Evolutionary conservation across 2,797 vertebrate genomes (phyloP), one percentile per base, ranked within the genome.

Genomic region (Columba guinea): DNA sequence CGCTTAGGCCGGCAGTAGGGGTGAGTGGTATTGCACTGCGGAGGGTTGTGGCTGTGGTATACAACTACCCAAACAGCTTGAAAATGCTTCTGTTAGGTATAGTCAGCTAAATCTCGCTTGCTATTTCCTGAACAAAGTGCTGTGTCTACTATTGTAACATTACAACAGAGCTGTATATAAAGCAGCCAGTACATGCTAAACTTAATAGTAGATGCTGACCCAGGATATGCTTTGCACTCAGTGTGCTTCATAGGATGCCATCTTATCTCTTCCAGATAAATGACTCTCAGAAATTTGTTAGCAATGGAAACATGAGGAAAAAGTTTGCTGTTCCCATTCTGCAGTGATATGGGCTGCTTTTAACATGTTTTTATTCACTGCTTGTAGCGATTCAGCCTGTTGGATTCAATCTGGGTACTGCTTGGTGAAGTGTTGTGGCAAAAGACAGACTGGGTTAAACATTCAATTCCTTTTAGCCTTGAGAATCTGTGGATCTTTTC

Each of bases 91-190:
- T 26, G 32, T 10, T 34, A 48, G 44, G n/a, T 19, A 7, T 37
- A 32, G 27, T 49, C 15, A 51, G 37, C 27, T 68, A 48, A 63
- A 41, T 63, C 30, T n/a, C 44, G 6, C 28, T 51, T 46, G 16
- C 30, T 24, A 1, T 11, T 55, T 16, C 1, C 0, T 12, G 59
- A 35, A 37, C 17, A 24, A 15, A 10, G 17, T 4, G 23, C 34
- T 69, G 0, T 23, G 9, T 49, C 37, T 8, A 17, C 19, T 52
- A 11, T 46, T 76, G n/a, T 58, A 59, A 19, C 7, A 23, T n/a
- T 32, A 26, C 19, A 44, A 13, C 7, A 48, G 59, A 24, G 26
- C 3, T 24, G 21, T 24, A 14, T 10, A 20, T 56, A 79, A 49
- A 44, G 59, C 34, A 84, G 21, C 32, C 53, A 30, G 23, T 48